phyloP scores from a whole-genome alignment of 2,888 invertebrate genomes.

The Platerodrilus igneus region DNA sequence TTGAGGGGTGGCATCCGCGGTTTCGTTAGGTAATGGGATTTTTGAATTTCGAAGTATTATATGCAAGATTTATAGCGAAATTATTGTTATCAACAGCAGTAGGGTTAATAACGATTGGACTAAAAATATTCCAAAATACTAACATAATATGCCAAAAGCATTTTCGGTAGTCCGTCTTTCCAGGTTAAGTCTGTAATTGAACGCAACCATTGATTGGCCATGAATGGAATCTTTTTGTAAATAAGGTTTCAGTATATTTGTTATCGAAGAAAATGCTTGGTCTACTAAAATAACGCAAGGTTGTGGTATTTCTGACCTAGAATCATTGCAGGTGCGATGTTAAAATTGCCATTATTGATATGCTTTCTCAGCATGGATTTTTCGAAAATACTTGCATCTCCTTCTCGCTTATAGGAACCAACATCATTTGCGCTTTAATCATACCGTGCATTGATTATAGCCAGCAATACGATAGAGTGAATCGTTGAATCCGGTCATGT shows the following conservation, averaged over 20 bases:
- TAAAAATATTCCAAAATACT: slow-evolving; percentile 26
- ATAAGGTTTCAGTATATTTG: slow-evolving; percentile 34
- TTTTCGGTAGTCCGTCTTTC: slow-evolving; percentile 20
- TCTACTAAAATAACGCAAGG: slow-evolving; percentile 26
- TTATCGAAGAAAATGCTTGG: slow-evolving; percentile 31
- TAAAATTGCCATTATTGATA: too few relatives aligned
- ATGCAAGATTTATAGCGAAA: too few relatives aligned
- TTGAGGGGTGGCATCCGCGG: too few relatives aligned
- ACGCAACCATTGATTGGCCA: slow-evolving; percentile 29
- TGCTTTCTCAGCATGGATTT: slow-evolving; percentile 21
- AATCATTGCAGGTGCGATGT: too few relatives aligned
- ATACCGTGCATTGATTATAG: neutral
- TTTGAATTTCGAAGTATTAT: slow-evolving; percentile 25
- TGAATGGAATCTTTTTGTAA: slow-evolving; percentile 26
- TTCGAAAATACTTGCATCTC: slow-evolving; percentile 26
- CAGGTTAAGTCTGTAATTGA: slow-evolving; percentile 32
- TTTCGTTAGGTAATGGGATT: too few relatives aligned
- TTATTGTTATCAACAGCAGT: slow-evolving; percentile 26
- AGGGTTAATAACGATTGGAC: slow-evolving; percentile 29
- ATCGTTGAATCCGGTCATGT: too few relatives aligned
- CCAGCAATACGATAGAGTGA: too few relatives aligned
- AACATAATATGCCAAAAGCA: slow-evolving; percentile 20
- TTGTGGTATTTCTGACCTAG: slow-evolving; percentile 18
- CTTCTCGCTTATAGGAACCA: slow-evolving; percentile 24
- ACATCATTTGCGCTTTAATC: neutral